These are phyloP conservation scores for Scolopax bukidnonensis DNA, from an alignment of 2,797 vertebrate species.

Conservation along the genomic window DNA sequence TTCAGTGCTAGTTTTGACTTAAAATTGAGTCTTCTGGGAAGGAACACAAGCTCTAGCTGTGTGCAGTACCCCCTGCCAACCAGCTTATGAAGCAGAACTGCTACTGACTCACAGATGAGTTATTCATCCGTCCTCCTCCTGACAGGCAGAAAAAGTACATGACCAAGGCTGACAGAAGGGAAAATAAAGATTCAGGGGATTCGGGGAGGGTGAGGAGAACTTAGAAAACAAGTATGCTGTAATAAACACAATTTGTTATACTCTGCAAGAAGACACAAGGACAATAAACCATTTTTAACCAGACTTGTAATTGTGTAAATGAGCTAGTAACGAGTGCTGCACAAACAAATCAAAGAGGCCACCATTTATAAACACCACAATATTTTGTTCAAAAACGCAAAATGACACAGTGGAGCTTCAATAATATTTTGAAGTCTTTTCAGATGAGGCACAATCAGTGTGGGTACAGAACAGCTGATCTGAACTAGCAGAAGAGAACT, in stretches of 20 bases:
- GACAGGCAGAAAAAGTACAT: slow-evolving; percentile 41
- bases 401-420: neutral
- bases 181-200: slow-evolving; percentile 8
- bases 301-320: slow-evolving; percentile 9
- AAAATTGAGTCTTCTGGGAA: slow-evolving; percentile 13
- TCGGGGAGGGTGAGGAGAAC: neutral
- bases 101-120: slow-evolving; percentile 26
- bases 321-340: neutral
- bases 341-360: neutral
- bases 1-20: slow-evolving; percentile 29
- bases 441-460: neutral
- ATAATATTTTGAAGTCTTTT: neutral
- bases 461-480: neutral
- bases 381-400: slow-evolving; percentile 21
- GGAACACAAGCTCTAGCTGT: neutral
- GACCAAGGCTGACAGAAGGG: neutral
- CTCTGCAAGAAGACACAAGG: neutral
- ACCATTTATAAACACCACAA: neutral
- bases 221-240: neutral
- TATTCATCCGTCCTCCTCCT: slow-evolving; percentile 1
- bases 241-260: neutral
- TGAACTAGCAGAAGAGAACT: neutral
- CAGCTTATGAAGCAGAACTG: slow-evolving; percentile 20
- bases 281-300: neutral
- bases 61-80: slow-evolving; percentile 12